Base-by-base conservation (phyloP, 2,113 vertebrate species). In the Madoqua kirkii region DNA sequence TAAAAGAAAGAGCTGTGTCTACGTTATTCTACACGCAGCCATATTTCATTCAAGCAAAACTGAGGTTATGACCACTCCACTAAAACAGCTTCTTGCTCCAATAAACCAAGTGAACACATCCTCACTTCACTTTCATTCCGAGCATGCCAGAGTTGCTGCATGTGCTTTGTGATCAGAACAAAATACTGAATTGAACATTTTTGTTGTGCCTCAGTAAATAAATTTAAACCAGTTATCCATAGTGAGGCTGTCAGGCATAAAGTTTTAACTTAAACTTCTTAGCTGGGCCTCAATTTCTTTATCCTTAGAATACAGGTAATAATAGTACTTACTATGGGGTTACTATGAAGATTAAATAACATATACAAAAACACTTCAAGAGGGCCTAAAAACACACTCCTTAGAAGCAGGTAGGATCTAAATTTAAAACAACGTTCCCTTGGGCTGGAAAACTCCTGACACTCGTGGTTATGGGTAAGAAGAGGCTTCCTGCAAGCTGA, bases 81-180 rank as follows among this genome's bases (percentile, higher is more conserved):
- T 19, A 31, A 67, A 3, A 31, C 31, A 3, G 60, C 14, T 40
- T 82, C 88, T 82, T 33, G 33, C n/a, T 29, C 45, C 36, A n/a
- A 27, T 7, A 12, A 81, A 29, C 27, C 45, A 27, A 2, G 15
- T n/a, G 29, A 54, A 27, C 3, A 7, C 29, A 14, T 3, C n/a
- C 59, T 31, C 23, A 3, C n/a, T 60, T 45, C 48, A 27, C 48
- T 55, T 40, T 36, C 33, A 8, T 3, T 23, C 64, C 1, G 2
- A 79, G 14, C 3, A 1, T 7, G 8, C 62, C 31, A 0, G 7
- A 60, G 15, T 45, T 0, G 3, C 21, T 3, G 21, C 5, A 8
- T 0, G 36, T 17, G 64, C 43, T 81, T 33, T 16, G 60, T 11
- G 27, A 48, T 45, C 59, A 83, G 52, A 71, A 90, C 59, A 25